Evolutionary conservation across 2,113 vertebrate species (phyloP).

Genomic region (Vulpes vulpes): DNA sequence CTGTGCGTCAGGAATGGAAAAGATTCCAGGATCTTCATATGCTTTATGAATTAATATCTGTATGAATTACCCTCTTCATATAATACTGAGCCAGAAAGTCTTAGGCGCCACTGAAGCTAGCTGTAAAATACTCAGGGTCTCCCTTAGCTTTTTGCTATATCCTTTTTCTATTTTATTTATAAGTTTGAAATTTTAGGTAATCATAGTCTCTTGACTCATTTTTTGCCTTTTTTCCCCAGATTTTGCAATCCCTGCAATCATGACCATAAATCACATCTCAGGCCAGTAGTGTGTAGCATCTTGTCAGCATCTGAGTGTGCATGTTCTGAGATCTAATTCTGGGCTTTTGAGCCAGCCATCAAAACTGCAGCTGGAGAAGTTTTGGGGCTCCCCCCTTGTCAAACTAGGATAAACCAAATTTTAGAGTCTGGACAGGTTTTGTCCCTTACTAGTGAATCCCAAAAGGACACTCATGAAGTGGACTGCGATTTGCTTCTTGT

Average conservation of each 20-base stretch:
- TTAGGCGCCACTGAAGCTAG: slow-evolving; percentile 21
- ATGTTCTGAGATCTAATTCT: not conserved
- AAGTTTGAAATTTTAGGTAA: slow-evolving; percentile 56
- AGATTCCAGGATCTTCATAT: slow-evolving; percentile 68
- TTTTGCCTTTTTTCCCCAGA: not conserved
- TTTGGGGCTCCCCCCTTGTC: not conserved
- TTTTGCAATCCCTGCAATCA: slow-evolving; percentile 61
- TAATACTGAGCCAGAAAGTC: not conserved
- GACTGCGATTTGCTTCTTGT: accelerated
- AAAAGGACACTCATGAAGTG: not conserved
- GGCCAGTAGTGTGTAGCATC: slow-evolving; percentile 33
- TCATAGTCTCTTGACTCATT: not conserved
- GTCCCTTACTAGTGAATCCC: not conserved
- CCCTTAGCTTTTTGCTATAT: slow-evolving; percentile 25
- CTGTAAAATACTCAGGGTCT: slow-evolving; percentile 45
- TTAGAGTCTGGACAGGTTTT: slow-evolving; percentile 36
- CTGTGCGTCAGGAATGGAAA: slow-evolving; percentile 68
- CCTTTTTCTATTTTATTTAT: slow-evolving; percentile 56
- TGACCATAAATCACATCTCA: slow-evolving; percentile 75
- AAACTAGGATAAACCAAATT: slow-evolving; percentile 22
- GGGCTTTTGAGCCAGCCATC: slow-evolving; percentile 7
- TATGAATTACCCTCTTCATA: slow-evolving; percentile 55
- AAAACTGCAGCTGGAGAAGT: slow-evolving; percentile 46
- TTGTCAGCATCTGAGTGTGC: accelerated
- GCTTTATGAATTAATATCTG: slow-evolving; percentile 77